phyloP scores from a whole-genome alignment of 2,113 vertebrate species.

The Hippopotamus amphibius region DNA sequence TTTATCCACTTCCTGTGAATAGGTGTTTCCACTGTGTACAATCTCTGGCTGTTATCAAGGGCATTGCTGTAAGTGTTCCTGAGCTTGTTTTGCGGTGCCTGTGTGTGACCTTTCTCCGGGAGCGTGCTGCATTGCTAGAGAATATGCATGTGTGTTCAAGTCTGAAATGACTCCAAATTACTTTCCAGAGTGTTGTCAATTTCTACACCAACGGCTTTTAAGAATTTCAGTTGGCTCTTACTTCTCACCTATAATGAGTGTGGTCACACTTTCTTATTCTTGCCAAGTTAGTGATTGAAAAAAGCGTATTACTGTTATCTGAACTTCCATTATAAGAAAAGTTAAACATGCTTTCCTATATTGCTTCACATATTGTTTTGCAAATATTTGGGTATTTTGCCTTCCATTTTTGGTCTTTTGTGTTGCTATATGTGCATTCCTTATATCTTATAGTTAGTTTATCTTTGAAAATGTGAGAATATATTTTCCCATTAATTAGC shows the following conservation, averaged over 20 bases:
- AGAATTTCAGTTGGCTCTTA: neutral
- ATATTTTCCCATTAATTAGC: neutral
- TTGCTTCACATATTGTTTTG: neutral
- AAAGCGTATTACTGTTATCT: neutral
- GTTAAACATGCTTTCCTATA: neutral
- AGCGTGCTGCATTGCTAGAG: neutral
- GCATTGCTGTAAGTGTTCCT: neutral
- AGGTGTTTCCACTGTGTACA: neutral
- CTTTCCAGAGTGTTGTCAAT: neutral
- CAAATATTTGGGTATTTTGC: neutral
- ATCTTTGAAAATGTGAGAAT: neutral
- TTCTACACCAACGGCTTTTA: neutral
- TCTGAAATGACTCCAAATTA: neutral
- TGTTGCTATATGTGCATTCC: neutral
- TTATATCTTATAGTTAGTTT: neutral
- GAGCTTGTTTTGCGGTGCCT: neutral
- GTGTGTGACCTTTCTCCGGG: neutral
- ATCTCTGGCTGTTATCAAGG: neutral
- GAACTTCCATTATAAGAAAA: too few relatives aligned
- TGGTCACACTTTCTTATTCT: neutral
- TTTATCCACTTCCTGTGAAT: neutral
- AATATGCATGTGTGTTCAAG: neutral
- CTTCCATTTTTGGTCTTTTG: neutral
- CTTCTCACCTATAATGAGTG: neutral
- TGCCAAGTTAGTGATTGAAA: neutral